Evolutionary conservation across 53 echinoderm and acorn worm genomes (phyloP), one percentile per base, ranked within the genome.

Genomic region (Hippasteria phrygiana): DNA sequence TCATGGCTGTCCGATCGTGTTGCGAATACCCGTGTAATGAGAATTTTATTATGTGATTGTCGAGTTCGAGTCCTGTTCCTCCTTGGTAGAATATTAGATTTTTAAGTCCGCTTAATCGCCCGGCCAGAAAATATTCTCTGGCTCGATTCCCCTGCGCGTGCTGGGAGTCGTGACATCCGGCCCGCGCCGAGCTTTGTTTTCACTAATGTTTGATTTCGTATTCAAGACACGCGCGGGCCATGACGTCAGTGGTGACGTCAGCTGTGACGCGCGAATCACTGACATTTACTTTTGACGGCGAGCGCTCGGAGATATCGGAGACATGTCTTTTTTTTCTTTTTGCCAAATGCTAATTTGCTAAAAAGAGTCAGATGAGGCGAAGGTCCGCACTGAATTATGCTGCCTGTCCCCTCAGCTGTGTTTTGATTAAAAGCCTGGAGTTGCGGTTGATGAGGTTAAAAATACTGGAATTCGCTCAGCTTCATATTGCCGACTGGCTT

Each of bases 191-290:
- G n/a, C 50, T 75, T 75, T 9, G 75, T 50, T 20, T 75, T 31
- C 18, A 32, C 32, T 31, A 65, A 85, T 85, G 85, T 53, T 46
- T 24, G 18, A 69, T 85, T 69, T 85, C 39, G 51, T 51, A 85
- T 85, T 85, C 85, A 50, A 70, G 53, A 71, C 85, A 85, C 85
- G 85, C 51, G 63, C 29, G 36, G 45, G 34, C 29, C 14, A 43
- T 70, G 71, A 85, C 71, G 51, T 85, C 85, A 85, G 70, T n/a
- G 2, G 71, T 85, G 70, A 85, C 85, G 85, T 83, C 65, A 66
- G 83, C 65, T 43, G 20, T 83, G 83, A 83, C 83, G 83, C 83
- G 7, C 67, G 83, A 31, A 45, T 66, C 64, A 65, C 45, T 26
- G 39, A 79, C 79, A 62, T 79, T 79, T 56, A 53, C 59, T 62